A percentile compares a stretch with the other conserved stretches of the same genome.
phyloP scores from a whole-genome alignment of 2,113 vertebrate species.

The Pteropus alecto region DNA sequence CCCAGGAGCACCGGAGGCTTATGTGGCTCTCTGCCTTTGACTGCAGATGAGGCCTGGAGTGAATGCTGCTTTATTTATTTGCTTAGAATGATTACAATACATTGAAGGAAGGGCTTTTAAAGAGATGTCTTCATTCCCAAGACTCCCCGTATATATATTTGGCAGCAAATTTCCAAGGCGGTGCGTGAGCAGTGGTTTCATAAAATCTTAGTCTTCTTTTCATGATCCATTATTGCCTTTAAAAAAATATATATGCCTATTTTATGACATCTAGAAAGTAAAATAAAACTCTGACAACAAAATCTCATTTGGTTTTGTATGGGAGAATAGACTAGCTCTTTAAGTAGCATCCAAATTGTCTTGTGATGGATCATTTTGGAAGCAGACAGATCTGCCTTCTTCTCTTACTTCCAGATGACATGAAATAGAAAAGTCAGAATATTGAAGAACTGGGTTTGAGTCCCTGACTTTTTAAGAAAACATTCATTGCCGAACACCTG shows the following conservation, averaged over 20 bases:
- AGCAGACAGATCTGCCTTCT: neutral
- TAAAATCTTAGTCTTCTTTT: slow-evolving; percentile 14
- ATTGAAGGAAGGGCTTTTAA: neutral
- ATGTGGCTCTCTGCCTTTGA: neutral
- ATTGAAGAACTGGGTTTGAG: neutral
- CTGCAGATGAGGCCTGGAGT: neutral
- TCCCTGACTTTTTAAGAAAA: neutral
- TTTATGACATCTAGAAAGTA: neutral
- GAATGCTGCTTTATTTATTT: neutral
- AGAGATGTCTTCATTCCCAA: neutral
- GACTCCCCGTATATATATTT: neutral
- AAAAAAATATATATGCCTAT: neutral
- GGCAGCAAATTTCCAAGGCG: neutral
- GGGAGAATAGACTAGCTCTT: neutral
- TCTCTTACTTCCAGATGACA: neutral
- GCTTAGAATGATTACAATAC: neutral
- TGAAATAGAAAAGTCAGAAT: neutral
- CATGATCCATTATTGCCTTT: neutral
- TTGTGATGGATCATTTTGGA: neutral
- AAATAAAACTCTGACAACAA: neutral
- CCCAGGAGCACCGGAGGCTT: neutral
- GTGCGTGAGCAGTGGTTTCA: neutral
- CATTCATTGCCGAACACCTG: neutral
- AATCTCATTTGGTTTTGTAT: neutral
- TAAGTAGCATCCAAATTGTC: neutral